Percentiles rank a stretch among this genome's conserved stretches.
phyloP scores from a whole-genome alignment of 2,113 vertebrate genomes.

The Salvelinus sp. region DNA sequence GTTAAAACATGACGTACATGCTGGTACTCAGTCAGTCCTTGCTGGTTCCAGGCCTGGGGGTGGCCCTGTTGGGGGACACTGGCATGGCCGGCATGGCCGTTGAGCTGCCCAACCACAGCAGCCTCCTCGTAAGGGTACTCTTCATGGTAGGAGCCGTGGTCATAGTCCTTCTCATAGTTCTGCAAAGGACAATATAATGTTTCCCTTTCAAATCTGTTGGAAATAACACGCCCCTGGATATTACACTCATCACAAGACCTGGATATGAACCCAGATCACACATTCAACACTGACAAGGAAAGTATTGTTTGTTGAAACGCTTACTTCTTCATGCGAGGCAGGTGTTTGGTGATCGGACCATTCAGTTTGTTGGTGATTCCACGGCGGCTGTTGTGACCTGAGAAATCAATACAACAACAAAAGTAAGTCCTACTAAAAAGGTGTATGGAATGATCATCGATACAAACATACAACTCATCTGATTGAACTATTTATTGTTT shows the following conservation, averaged over 20 bases:
- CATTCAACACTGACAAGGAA: constrained; percentile 9
- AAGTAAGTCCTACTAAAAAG: neutral
- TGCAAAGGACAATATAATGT: constrained; percentile 37
- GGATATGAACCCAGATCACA: neutral
- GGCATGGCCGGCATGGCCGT: constrained; percentile 53
- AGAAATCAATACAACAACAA: constrained; percentile 27
- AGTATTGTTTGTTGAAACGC: constrained; percentile 12
- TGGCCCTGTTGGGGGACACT: constrained; percentile 50
- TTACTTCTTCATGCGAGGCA: constrained; percentile 71
- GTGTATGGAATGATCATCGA: too few relatives aligned
- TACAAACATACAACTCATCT: too few relatives aligned
- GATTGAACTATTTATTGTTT: too few relatives aligned
- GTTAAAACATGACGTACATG: too few relatives aligned
- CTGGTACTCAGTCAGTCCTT: constrained; percentile 54
- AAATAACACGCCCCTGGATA: neutral
- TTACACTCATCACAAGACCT: neutral
- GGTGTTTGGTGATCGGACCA: constrained; percentile 73
- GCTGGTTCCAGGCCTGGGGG: constrained; percentile 73
- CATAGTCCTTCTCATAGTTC: constrained; percentile 64
- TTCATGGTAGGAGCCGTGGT: constrained; percentile 57
- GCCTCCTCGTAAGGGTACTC: constrained; percentile 62
- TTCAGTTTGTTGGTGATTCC: constrained; percentile 61
- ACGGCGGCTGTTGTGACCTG: constrained; percentile 70
- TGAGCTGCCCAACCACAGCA: constrained; percentile 50
- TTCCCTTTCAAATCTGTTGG: too few relatives aligned